Base-by-base conservation (phyloP, 2,888 invertebrate species). In the Linnaemya tessellans region DNA sequence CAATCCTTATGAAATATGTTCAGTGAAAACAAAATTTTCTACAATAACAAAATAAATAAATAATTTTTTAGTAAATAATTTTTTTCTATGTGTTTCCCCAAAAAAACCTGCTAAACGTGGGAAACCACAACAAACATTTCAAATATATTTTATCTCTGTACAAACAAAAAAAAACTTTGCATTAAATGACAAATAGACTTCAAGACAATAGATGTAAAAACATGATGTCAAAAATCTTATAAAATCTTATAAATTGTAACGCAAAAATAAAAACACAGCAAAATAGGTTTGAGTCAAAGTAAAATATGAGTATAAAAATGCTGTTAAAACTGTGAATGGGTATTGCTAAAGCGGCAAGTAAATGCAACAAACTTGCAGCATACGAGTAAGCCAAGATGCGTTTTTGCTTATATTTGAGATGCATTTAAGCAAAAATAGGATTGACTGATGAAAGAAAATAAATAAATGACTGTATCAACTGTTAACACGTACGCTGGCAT, bases 161-260 rank as follows among this genome's bases (percentile, higher is more conserved):
- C 13, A 38, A 78, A n/a, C n/a, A 46, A 78, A n/a, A 51, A 13
- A 68, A 56, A 64, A 51, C 67, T 60, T 30, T 8, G 35, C 56
- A 54, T 20, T 56, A 64, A 56, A 70, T 78, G 68, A 70, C 68
- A 70, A 78, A 78, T 51, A 60, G 51, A 51, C 78, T 18, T 20
- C 2, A 10, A 56, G 64, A 71, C 71, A 80, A 80, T 56, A 43
- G 70, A 64, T 54, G 70, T 15, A 51, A 62, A 65, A 75, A 51
- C 43, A 54, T 10, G 22, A 8, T 11, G 13, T 13, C 5, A 64
- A 64, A 54, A 41, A 60, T 35, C 15, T 15, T 4, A 25, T 25
- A 30, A 64, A 22, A 22, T 38, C n/a, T n/a, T 18, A 38, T 18
- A 60, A 38, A 38, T 20, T n/a, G 18, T 41, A 25, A 25, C 22